Percentiles rank a stretch among this genome's conserved stretches.
phyloP scores from a whole-genome alignment of 2,797 vertebrate species.

The Eleutherodactylus coqui region DNA sequence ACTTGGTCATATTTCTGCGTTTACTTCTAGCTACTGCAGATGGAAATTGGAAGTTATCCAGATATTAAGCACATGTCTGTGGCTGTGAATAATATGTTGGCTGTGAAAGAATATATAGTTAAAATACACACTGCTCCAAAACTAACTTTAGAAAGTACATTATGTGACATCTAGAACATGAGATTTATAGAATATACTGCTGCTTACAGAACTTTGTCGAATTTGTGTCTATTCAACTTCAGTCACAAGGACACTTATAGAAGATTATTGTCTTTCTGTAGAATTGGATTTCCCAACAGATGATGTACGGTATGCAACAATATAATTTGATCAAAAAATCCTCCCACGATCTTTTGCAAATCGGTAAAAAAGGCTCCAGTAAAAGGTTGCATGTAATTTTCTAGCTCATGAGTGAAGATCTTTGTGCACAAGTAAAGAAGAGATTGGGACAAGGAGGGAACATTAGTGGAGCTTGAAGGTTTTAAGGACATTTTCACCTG shows the following conservation, averaged over 20 bases:
- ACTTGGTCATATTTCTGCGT: conserved; percentile 17
- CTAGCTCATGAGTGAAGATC: no score
- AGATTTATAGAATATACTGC: neutral
- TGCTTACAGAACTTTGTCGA: neutral
- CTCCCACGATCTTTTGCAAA: neutral
- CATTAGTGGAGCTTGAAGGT: no score
- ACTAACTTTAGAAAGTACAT: neutral
- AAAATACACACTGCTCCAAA: neutral
- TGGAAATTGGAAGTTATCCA: conserved; percentile 19
- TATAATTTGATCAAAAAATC: neutral
- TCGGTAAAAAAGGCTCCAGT: no score
- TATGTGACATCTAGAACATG: neutral
- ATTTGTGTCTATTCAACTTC: neutral
- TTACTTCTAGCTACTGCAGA: conserved; percentile 31
- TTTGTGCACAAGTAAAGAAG: no score
- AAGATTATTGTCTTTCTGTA: neutral
- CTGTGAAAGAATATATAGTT: conserved; percentile 18
- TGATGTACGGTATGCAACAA: neutral
- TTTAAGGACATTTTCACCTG: neutral
- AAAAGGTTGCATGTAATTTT: no score
- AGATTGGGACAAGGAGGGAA: no score
- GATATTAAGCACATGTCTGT: conserved; percentile 27
- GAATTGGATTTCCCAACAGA: neutral
- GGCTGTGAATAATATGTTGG: neutral
- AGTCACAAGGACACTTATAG: neutral